phyloP scores from a whole-genome alignment of 2,888 invertebrate species.

The Lymantria monacha region DNA sequence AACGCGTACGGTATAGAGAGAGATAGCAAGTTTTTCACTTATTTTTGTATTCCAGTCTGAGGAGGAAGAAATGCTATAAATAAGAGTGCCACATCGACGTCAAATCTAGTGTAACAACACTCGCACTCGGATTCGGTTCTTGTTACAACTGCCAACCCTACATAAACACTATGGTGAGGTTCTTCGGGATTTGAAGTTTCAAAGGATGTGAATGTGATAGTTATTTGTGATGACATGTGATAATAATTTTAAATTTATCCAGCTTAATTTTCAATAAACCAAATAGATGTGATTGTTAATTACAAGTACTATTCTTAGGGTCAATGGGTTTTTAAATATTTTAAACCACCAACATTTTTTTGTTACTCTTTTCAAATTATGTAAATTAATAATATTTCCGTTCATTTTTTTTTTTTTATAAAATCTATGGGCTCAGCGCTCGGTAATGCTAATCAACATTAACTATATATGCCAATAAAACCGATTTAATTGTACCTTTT shows the following conservation, averaged over 20 bases:
- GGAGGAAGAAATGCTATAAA: conserved; percentile 70
- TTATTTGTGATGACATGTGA: conserved; percentile 23
- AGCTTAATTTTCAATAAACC: too few relatives aligned
- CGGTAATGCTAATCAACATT: too few relatives aligned
- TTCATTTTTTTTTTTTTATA: neutral
- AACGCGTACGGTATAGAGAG: conserved; percentile 53
- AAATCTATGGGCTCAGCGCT: neutral
- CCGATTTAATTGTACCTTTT: neutral
- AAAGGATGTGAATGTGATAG: conserved; percentile 35
- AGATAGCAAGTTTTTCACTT: conserved; percentile 68
- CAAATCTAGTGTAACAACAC: conserved; percentile 79
- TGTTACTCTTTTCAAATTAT: too few relatives aligned
- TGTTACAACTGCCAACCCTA: conserved; percentile 71
- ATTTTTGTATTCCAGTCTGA: conserved; percentile 74
- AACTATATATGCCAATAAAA: too few relatives aligned
- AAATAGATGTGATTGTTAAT: too few relatives aligned
- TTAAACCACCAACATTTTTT: too few relatives aligned
- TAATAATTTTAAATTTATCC: neutral
- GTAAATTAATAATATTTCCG: too few relatives aligned
- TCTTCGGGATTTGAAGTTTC: conserved; percentile 31
- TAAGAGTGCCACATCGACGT: conserved; percentile 70
- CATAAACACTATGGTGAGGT: conserved; percentile 71
- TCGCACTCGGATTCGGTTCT: conserved; percentile 81
- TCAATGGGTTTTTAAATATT: too few relatives aligned
- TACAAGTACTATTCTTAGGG: too few relatives aligned